Conservation (phyloP, 2,797 vertebrate genomes). For the Gephyroberyx darwinii region DNA sequence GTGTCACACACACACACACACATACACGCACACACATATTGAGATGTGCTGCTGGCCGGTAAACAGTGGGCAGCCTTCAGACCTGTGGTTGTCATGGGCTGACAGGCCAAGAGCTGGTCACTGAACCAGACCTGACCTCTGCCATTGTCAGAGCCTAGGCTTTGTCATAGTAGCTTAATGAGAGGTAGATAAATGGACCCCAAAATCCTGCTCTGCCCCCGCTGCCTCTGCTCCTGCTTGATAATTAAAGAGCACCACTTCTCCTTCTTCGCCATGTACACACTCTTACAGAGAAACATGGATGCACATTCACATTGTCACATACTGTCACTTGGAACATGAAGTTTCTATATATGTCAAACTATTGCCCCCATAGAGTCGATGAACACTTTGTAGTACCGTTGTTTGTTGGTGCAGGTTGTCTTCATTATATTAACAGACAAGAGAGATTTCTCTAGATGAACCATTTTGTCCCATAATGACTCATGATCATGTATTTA, state of each 20-base stretch:
- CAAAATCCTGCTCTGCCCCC: constrained; percentile 64
- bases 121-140: constrained; percentile 81
- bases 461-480: neutral
- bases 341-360: neutral
- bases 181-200: constrained; percentile 75
- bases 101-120: constrained; percentile 79
- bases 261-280: constrained; percentile 50
- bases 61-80: constrained; percentile 76
- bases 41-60: constrained; percentile 71
- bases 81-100: constrained; percentile 73
- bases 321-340: constrained; percentile 6
- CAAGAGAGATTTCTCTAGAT: neutral
- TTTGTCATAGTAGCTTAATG: constrained; percentile 83
- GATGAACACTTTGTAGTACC: neutral
- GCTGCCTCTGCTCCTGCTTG: constrained; percentile 56
- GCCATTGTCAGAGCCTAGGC: constrained; percentile 79
- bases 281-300: constrained; percentile 37
- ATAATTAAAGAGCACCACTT: constrained; percentile 61
- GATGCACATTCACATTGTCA: constrained; percentile 27
- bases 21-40: constrained; percentile 7
- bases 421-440: neutral
- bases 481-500: neutral
- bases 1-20: constrained; percentile 42
- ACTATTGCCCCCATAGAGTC: neutral
- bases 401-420: neutral